Evolutionary conservation across 2,113 vertebrate genomes (phyloP).

Genomic region (western clawed frog (Xenopus tropicalis)): UCB_Xtro_10.0 CM004443.2:48662001-48662500

Average conservation of each 20-base stretch:
- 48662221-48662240: slow-evolving; percentile 74
- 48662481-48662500: too few species aligned
- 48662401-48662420: too few species aligned
- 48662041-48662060: slow-evolving; percentile 24
- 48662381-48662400: too few species aligned
- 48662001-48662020: slow-evolving; percentile 17
- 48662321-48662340: slow-evolving; percentile 10
- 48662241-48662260: slow-evolving; percentile 68
- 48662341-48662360: neutral
- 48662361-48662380: too few species aligned
- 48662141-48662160: slow-evolving; percentile 75
- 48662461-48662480: too few species aligned
- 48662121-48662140: slow-evolving; percentile 66
- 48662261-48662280: slow-evolving; percentile 49
- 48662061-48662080: slow-evolving; percentile 54
- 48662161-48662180: slow-evolving; percentile 84
- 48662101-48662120: slow-evolving; percentile 67
- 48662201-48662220: slow-evolving; percentile 64
- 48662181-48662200: slow-evolving; percentile 83
- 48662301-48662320: slow-evolving; percentile 9
- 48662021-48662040: slow-evolving; percentile 3
- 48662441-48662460: too few species aligned
- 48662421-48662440: too few species aligned
- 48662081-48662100: slow-evolving; percentile 68
- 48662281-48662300: slow-evolving; percentile 51